Conservation (phyloP, 1,140 invertebrate species). For the Belonocnema kinseyi region DNA sequence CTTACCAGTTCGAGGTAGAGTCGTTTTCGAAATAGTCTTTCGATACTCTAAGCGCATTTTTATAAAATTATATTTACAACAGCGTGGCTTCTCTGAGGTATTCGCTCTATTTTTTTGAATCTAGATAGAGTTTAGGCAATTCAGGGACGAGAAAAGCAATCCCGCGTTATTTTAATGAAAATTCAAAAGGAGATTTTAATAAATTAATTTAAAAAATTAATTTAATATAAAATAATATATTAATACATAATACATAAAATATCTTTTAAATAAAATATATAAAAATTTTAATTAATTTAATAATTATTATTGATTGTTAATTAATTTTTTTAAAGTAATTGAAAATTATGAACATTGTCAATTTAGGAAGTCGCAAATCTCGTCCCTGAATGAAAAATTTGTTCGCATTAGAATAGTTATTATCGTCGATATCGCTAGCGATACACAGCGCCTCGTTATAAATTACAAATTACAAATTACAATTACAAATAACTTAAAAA, state of each 20-base stretch:
- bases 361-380: background rate
- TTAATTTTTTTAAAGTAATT: background rate
- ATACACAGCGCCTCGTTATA: constrained; percentile 30
- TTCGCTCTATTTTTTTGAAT: constrained; percentile 56
- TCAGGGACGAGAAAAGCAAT: constrained; percentile 42
- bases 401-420: constrained; percentile 19
- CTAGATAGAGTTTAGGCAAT: constrained; percentile 55
- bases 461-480: constrained; percentile 33
- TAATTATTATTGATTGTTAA: too few relatives aligned
- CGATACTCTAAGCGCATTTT: constrained; percentile 35
- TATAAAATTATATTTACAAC: constrained; percentile 69
- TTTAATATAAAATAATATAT: too few relatives aligned
- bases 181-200: background rate
- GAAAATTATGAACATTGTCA: background rate
- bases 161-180: background rate
- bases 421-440: constrained; percentile 29
- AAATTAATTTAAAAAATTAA: too few relatives aligned
- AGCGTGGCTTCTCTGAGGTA: constrained; percentile 63
- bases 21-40: constrained; percentile 12
- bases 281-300: too few relatives aligned
- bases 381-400: constrained; percentile 10
- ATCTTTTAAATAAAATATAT: too few relatives aligned
- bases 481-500: constrained; percentile 36
- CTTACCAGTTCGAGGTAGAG: background rate
- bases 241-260: too few relatives aligned